Percentiles rank a stretch among this genome's conserved stretches.
phyloP scores from a whole-genome alignment of 2,113 vertebrate species.

The Chloebia gouldiae region DNA sequence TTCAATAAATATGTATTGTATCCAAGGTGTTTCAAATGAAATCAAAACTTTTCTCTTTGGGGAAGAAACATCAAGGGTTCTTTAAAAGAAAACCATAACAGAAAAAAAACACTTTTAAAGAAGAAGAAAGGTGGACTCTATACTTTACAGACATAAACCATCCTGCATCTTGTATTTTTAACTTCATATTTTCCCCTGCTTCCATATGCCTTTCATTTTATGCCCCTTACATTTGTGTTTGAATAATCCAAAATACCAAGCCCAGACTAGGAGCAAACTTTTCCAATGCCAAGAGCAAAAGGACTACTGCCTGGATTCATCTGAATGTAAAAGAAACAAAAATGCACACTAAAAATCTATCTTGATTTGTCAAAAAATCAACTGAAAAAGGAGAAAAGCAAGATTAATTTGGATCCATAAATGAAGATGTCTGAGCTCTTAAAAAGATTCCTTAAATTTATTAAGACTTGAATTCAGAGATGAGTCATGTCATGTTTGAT shows the following conservation, averaged over 20 bases:
- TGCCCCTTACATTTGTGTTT: background rate
- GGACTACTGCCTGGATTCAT: background rate
- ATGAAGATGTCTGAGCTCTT: background rate
- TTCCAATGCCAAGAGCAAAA: background rate
- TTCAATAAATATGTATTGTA: background rate
- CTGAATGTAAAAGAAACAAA: background rate
- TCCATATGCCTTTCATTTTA: background rate
- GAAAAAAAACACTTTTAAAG: background rate
- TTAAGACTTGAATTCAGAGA: background rate
- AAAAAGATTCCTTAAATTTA: background rate
- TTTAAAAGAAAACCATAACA: background rate
- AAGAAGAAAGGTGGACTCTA: background rate
- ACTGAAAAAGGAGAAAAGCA: background rate
- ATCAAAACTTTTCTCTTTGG: background rate
- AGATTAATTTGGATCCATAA: background rate
- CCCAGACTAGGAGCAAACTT: background rate
- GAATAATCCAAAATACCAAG: background rate
- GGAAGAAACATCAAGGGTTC: background rate
- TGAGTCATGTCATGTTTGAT: background rate
- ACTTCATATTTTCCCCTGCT: background rate
- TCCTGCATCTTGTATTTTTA: background rate
- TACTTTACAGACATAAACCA: background rate
- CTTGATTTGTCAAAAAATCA: background rate
- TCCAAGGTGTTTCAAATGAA: background rate
- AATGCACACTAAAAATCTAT: background rate